These are phyloP conservation scores for Tryphoninae sp. DNA, from an alignment of 2,888 invertebrate species.

Conservation along the genomic window DNA sequence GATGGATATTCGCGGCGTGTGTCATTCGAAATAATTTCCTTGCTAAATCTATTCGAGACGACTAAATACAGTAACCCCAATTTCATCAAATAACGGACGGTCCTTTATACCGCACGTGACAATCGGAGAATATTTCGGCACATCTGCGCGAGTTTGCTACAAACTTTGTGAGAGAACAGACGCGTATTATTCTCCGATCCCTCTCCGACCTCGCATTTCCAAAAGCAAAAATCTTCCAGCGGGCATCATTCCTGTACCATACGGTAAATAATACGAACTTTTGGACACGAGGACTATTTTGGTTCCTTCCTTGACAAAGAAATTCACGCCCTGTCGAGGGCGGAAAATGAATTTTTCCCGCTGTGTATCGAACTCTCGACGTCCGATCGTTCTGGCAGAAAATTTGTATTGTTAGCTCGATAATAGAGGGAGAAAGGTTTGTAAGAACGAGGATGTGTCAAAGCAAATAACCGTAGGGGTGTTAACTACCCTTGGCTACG, in stretches of 20 bases:
- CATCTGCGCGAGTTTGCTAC: slow-evolving; percentile 34
- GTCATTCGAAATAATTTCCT: slow-evolving; percentile 12
- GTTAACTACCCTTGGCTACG: slow-evolving; percentile 10
- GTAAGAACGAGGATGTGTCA: slow-evolving; percentile 25
- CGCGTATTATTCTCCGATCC: slow-evolving; percentile 40
- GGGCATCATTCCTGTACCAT: slow-evolving; percentile 28
- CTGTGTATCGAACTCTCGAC: slow-evolving; percentile 25
- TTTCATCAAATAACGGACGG: background rate
- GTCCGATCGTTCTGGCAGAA: slow-evolving; percentile 28
- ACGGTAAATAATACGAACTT: slow-evolving; percentile 6
- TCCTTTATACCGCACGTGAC: slow-evolving; percentile 12
- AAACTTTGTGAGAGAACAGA: slow-evolving; percentile 33
- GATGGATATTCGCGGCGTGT: background rate
- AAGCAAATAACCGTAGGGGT: slow-evolving; percentile 29
- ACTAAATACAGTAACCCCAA: background rate
- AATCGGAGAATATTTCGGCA: slow-evolving; percentile 22
- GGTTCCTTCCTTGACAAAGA: slow-evolving; percentile 49
- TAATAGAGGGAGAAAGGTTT: slow-evolving; percentile 1
- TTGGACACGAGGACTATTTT: slow-evolving; percentile 13
- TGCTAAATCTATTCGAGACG: background rate
- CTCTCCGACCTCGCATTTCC: slow-evolving; percentile 48
- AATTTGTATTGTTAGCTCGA: slow-evolving; percentile 37
- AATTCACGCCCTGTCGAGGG: slow-evolving; percentile 43
- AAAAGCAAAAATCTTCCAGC: slow-evolving; percentile 39
- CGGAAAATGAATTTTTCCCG: slow-evolving; percentile 42